Percentiles rank a stretch among this genome's conserved stretches.
phyloP scores from a whole-genome alignment of 2,113 vertebrate species.

The Halichoeres trimaculatus region DNA sequence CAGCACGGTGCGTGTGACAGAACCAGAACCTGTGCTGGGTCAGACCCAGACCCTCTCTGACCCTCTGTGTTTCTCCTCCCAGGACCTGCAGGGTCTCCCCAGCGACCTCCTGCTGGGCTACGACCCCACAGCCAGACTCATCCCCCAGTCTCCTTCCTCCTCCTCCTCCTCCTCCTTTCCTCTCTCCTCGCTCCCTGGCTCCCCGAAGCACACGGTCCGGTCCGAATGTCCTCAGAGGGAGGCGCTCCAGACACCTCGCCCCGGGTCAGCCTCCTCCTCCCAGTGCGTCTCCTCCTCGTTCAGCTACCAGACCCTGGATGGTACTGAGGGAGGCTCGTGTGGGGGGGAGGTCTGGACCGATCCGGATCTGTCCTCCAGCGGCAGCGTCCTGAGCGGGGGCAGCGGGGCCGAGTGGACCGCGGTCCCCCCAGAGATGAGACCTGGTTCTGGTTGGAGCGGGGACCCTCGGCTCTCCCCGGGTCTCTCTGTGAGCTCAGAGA shows the following conservation, averaged over 20 bases:
- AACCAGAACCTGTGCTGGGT: too few species aligned
- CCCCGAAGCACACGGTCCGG: constrained; percentile 47
- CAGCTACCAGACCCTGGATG: constrained; percentile 46
- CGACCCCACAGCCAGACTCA: constrained; percentile 23
- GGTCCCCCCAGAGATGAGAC: constrained; percentile 63
- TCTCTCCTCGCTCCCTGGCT: constrained; percentile 78
- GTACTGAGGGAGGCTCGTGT: too few species aligned
- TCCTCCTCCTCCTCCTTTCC: constrained; percentile 77
- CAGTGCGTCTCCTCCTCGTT: constrained; percentile 75
- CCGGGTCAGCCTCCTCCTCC: constrained; percentile 73
- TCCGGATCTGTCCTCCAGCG: constrained; percentile 47
- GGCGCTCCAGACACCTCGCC: too few species aligned
- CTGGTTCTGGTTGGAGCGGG: constrained; percentile 59
- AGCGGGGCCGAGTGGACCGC: constrained; percentile 19
- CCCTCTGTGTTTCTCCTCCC: constrained; percentile 66
- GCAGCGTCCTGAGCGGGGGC: constrained; percentile 28
- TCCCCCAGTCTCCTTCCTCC: constrained; percentile 28
- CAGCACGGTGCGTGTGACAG: constrained; percentile 58
- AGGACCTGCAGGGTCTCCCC: constrained; percentile 68
- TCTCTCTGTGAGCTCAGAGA: constrained; percentile 82
- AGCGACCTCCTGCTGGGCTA: constrained; percentile 46
- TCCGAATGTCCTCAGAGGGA: constrained; percentile 70
- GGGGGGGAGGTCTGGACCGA: constrained; percentile 80
- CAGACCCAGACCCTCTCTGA: too few species aligned
- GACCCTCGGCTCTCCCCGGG: constrained; percentile 76